These are phyloP conservation scores for Syngnathus typhle DNA, from an alignment of 2,113 vertebrate species.

Conservation along the genomic window DNA sequence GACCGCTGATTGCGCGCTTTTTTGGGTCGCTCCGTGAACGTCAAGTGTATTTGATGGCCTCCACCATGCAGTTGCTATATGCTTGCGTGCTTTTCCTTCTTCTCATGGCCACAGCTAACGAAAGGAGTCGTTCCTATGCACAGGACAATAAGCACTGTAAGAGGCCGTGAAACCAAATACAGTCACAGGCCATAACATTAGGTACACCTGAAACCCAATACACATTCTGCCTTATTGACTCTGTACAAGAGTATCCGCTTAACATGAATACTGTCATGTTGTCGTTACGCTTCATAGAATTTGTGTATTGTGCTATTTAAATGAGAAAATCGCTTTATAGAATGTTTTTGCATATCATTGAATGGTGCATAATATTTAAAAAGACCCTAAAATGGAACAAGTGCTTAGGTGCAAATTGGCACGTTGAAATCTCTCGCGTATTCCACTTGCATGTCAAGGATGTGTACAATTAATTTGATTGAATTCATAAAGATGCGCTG, in stretches of 20 bases:
- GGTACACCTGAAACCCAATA: background rate
- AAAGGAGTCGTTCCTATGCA: slow-evolving; percentile 2
- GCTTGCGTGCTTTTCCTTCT: slow-evolving; percentile 34
- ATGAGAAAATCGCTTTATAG: too few relatives aligned
- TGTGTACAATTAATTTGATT: background rate
- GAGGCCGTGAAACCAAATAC: slow-evolving; percentile 9
- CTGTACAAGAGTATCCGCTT: background rate
- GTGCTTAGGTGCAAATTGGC: background rate
- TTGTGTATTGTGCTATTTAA: background rate
- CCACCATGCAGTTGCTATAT: slow-evolving; percentile 47
- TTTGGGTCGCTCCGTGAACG: slow-evolving; percentile 59
- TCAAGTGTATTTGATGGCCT: slow-evolving; percentile 58
- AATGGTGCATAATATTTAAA: background rate
- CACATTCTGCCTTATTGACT: too few relatives aligned
- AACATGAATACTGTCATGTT: background rate
- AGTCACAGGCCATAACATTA: background rate
- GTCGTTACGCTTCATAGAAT: background rate
- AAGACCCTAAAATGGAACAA: background rate
- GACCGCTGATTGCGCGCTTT: slow-evolving; percentile 72
- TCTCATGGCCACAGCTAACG: slow-evolving; percentile 38
- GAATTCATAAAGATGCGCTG: background rate
- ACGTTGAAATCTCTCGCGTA: too few relatives aligned
- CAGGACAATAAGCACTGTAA: slow-evolving; percentile 4
- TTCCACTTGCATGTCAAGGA: background rate
- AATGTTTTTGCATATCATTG: background rate